Percentiles rank a stretch among this genome's conserved stretches.
phyloP scores from a whole-genome alignment of 2,888 invertebrate genomes.

The Caradrina kadenii region DNA sequence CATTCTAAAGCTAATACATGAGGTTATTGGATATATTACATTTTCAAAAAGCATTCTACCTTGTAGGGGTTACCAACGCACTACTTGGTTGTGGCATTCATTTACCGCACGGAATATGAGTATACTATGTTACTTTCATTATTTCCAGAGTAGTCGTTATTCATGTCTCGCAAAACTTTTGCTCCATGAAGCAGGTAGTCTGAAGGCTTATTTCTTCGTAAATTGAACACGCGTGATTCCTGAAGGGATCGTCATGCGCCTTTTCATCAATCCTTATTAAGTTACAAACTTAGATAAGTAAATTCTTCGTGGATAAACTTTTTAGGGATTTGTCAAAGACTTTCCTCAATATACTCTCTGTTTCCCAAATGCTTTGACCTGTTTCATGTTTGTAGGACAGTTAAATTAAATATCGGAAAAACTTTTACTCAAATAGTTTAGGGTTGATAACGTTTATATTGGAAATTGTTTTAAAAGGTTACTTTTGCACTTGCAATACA shows the following conservation, averaged over 20 bases:
- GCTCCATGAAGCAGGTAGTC: slow-evolving; percentile 6
- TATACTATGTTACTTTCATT: slow-evolving; percentile 11
- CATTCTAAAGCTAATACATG: not conserved
- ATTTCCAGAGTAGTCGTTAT: slow-evolving; percentile 21
- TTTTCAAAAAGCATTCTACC: slow-evolving; percentile 5
- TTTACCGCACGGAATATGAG: slow-evolving; percentile 9
- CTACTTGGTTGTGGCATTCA: slow-evolving; percentile 10
- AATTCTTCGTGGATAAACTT: slow-evolving; percentile 57
- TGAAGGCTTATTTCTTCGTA: slow-evolving; percentile 12
- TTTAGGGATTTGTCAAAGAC: slow-evolving; percentile 45
- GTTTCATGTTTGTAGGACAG: slow-evolving; percentile 25
- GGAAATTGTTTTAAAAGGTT: slow-evolving; percentile 1
- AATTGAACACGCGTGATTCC: not conserved
- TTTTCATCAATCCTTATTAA: slow-evolving; percentile 51
- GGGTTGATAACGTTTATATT: not conserved
- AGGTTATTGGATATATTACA: not conserved
- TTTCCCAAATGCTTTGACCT: slow-evolving; percentile 31
- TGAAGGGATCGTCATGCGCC: not conserved
- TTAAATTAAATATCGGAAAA: slow-evolving; percentile 29
- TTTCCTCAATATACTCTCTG: slow-evolving; percentile 20
- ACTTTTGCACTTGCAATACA: not conserved
- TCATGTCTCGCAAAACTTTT: slow-evolving; percentile 23
- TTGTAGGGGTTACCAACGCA: not conserved
- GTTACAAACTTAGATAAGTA: slow-evolving; percentile 44
- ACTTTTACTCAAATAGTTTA: slow-evolving; percentile 19